Evolutionary conservation across 2,113 vertebrate genomes (phyloP).

Genomic region (Cyanoderma ruficeps): DNA sequence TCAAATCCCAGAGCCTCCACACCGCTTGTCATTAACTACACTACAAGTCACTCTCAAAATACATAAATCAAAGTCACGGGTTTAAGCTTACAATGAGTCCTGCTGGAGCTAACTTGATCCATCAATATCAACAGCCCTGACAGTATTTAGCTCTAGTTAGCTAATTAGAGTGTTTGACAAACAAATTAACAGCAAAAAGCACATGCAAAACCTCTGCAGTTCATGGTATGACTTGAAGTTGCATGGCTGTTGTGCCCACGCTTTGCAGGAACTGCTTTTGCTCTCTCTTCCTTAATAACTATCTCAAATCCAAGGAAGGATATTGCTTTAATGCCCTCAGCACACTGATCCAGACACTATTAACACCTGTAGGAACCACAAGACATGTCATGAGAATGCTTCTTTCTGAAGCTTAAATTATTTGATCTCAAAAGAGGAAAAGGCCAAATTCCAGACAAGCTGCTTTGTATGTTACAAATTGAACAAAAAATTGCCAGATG

Average conservation of each 20-base stretch:
- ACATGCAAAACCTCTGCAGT: not conserved
- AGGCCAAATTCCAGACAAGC: slow-evolving; percentile 59
- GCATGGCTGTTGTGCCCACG: not conserved
- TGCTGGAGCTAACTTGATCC: not conserved
- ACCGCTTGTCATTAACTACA: not conserved
- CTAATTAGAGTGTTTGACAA: not conserved
- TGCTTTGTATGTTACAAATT: slow-evolving; percentile 54
- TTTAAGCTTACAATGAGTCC: not conserved
- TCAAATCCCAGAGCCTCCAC: not conserved
- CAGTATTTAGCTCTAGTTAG: not conserved
- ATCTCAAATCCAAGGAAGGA: slow-evolving; percentile 37
- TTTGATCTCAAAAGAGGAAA: slow-evolving; percentile 59
- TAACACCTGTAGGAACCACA: slow-evolving; percentile 62
- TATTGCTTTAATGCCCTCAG: slow-evolving; percentile 63
- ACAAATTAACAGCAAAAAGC: not conserved
- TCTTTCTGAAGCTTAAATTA: slow-evolving; percentile 59
- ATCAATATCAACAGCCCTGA: not conserved
- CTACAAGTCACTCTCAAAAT: not conserved
- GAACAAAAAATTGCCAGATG: slow-evolving; percentile 49
- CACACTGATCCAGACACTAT: slow-evolving; percentile 60
- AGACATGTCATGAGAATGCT: slow-evolving; percentile 43
- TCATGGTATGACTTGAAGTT: not conserved
- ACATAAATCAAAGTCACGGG: not conserved
- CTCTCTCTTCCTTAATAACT: slow-evolving; percentile 48
- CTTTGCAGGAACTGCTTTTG: slow-evolving; percentile 13